Percentiles rank a stretch among this genome's conserved stretches.
Evolutionary conservation across 1,140 invertebrate species (phyloP).

Genomic region (Delia radicum): DNA sequence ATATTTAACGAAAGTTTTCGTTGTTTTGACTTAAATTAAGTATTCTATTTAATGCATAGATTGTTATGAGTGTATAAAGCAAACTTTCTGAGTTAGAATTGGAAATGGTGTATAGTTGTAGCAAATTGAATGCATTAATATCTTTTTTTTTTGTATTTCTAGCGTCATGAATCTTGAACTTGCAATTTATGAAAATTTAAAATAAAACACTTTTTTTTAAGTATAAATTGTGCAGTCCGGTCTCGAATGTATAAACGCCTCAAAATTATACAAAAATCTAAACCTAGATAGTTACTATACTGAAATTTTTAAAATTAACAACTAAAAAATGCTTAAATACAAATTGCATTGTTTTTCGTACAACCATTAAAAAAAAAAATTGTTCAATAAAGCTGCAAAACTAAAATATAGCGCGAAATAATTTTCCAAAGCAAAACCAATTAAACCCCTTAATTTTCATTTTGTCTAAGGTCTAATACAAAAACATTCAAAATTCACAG

Average conservation of each 20-base stretch:
- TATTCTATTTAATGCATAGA: no score
- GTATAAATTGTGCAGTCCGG: background rate
- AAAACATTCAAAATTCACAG: slow-evolving; percentile 56
- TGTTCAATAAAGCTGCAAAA: background rate
- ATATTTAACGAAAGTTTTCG: no score
- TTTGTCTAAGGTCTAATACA: slow-evolving; percentile 29
- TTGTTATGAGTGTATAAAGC: no score
- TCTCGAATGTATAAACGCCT: background rate
- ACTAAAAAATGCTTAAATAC: background rate
- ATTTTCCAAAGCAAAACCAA: slow-evolving; percentile 6
- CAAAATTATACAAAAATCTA: background rate
- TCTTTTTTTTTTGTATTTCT: background rate
- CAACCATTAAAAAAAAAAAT: background rate
- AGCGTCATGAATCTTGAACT: background rate
- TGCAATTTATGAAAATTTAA: background rate
- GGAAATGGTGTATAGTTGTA: background rate
- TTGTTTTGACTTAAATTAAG: no score
- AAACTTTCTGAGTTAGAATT: background rate
- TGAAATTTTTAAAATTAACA: no score
- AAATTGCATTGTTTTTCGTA: background rate
- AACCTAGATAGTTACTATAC: background rate
- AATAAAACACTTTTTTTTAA: background rate
- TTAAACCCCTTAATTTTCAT: slow-evolving; percentile 31
- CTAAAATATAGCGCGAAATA: background rate
- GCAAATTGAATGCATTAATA: background rate